Evolutionary conservation across 2,797 vertebrate genomes (phyloP), one percentile per base, ranked within the genome.

Genomic region (Xenentodon cancila): DNA sequence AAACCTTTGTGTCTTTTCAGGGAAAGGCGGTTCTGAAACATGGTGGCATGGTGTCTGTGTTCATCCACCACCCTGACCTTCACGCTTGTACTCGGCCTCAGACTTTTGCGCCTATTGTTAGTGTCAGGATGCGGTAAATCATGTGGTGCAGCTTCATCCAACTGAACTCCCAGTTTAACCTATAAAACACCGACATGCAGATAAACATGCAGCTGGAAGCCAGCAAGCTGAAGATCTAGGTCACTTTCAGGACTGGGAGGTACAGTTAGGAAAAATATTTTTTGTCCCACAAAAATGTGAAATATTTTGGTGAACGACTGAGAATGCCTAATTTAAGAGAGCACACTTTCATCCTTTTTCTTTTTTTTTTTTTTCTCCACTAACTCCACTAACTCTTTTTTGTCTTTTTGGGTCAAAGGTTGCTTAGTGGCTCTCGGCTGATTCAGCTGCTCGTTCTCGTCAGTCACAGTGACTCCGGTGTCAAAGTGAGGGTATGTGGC

Each of bases 361-460:
- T 46, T 3, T 7, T 17, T 25, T 53, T 25, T 25, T 25, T n/a
- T n/a, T n/a, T n/a, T n/a, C n/a, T n/a, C n/a, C n/a, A n/a, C n/a
- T n/a, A 57, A 18, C 16, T 66, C 25, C 58, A 71, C 30, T 71
- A 25, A 21, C 42, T 47, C 57, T 21, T 62, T 44, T 63, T 34
- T 54, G 22, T 32, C 49, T 55, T 40, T 53, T 30, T 27, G 50
- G 72, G 63, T 80, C 61, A 79, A 64, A 81, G 60, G 75, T 71
- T 54, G n/a, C 48, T 63, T 40, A 32, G 46, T 75, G 59, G 55
- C 62, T 67, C 66, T 54, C 30, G 58, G 72, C 68, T 0, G 27
- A 71, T 55, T 59, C 89, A 90, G 88, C 73, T 91, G 88, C 84
- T 86, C 51, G 46, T 17, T 56, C 68, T 54, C 63, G 77, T 90